These are phyloP conservation scores for Xestoiulus laeticollis DNA, from an alignment of 2,888 invertebrate species.

Conservation along the genomic window DNA sequence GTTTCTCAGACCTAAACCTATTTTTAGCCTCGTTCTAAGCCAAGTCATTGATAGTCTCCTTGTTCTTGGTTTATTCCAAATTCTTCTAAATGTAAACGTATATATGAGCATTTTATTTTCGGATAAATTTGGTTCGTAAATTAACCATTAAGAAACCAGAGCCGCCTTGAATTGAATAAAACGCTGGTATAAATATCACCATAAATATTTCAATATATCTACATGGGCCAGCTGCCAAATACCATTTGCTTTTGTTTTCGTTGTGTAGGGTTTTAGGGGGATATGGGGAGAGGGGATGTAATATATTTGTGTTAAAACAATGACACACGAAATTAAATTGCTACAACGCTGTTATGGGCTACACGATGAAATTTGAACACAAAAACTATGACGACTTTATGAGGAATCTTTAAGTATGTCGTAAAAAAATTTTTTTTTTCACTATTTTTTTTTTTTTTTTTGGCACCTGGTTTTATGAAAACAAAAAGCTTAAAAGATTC, in stretches of 20 bases:
- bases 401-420: constrained; percentile 52
- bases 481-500: constrained; percentile 44
- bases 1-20: not conserved
- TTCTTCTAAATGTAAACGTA: constrained; percentile 3
- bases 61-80: not conserved
- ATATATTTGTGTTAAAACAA: constrained; percentile 50
- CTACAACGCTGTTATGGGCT: constrained; percentile 42
- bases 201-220: constrained; percentile 50
- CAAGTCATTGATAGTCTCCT: not conserved
- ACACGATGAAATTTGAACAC: constrained; percentile 36
- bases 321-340: constrained; percentile 50
- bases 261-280: not conserved
- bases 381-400: constrained; percentile 52
- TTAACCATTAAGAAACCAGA: constrained; percentile 45
- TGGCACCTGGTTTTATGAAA: constrained; percentile 43
- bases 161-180: constrained; percentile 44
- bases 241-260: constrained; percentile 42
- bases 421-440: constrained; percentile 47
- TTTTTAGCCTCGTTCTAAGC: not conserved
- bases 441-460: not conserved
- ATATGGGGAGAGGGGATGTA: not conserved
- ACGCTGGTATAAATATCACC: constrained; percentile 41
- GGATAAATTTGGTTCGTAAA: constrained; percentile 27
- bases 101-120: constrained; percentile 18
- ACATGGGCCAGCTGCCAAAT: constrained; percentile 51